phyloP scores from a whole-genome alignment of 1,140 invertebrate species.

The Danaus plexippus region DNA sequence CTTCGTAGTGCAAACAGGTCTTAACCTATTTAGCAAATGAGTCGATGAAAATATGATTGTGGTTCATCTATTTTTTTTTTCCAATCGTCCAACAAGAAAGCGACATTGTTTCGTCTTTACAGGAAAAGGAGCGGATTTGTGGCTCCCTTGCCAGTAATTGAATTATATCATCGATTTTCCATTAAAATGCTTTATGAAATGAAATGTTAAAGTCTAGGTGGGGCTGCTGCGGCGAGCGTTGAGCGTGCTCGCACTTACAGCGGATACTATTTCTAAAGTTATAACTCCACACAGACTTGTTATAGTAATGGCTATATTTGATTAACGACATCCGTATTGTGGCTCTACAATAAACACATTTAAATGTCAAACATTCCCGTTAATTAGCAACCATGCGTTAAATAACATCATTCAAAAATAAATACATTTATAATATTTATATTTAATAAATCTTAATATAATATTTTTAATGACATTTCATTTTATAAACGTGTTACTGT shows the following conservation, averaged over 20 bases:
- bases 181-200: conserved; percentile 70
- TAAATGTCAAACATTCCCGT: too few species aligned
- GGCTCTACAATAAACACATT: too few species aligned
- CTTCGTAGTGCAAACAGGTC: background rate
- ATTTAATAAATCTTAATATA: too few species aligned
- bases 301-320: background rate
- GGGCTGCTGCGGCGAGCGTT: conserved; percentile 28
- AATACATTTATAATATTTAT: too few species aligned
- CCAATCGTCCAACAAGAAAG: conserved; percentile 28
- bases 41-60: conserved; percentile 50
- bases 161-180: conserved; percentile 70
- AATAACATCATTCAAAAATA: too few species aligned
- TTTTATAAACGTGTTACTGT: too few species aligned
- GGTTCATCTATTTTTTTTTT: conserved; percentile 32
- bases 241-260: conserved; percentile 2
- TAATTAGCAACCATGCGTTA: too few species aligned
- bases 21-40: conserved; percentile 60
- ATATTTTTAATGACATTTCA: too few species aligned
- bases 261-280: background rate
- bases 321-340: too few species aligned
- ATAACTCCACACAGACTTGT: background rate
- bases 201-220: conserved; percentile 62
- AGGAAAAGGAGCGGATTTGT: conserved; percentile 48
- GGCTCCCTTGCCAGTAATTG: conserved; percentile 58
- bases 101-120: conserved; percentile 51